phyloP scores from a whole-genome alignment of 2,113 vertebrate species.

The Taxidea taxus region DNA sequence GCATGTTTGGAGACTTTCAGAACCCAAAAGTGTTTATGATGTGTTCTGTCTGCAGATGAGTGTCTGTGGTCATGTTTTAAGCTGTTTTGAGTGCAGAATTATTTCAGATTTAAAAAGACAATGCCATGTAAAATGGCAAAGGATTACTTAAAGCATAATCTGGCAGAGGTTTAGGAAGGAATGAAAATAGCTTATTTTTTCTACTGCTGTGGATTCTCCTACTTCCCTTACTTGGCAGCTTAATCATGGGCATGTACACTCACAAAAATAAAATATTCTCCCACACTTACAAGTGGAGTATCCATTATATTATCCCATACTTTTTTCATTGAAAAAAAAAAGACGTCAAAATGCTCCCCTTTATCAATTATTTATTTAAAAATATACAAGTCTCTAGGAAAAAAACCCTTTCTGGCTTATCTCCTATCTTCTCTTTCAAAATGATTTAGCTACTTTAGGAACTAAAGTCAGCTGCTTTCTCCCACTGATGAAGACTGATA shows the following conservation, averaged over 20 bases:
- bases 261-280: slow-evolving; percentile 27
- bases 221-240: background rate
- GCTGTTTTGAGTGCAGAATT: slow-evolving; percentile 27
- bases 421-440: slow-evolving; percentile 6
- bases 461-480: background rate
- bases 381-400: background rate
- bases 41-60: slow-evolving; percentile 49
- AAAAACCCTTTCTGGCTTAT: background rate
- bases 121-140: slow-evolving; percentile 1
- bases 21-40: slow-evolving; percentile 19
- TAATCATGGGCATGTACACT: background rate
- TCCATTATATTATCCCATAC: background rate
- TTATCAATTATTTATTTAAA: background rate
- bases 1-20: background rate
- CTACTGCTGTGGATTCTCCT: background rate
- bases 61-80: slow-evolving; percentile 18
- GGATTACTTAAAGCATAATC: background rate
- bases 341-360: background rate
- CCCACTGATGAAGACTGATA: background rate
- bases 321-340: background rate
- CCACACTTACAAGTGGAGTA: background rate
- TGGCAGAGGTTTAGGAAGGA: slow-evolving; percentile 16
- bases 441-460: background rate
- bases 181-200: slow-evolving; percentile 41
- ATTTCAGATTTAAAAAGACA: slow-evolving; percentile 64